phyloP scores from a whole-genome alignment of 1,140 invertebrate genomes.

The Mizuhopecten yessoensis region DNA sequence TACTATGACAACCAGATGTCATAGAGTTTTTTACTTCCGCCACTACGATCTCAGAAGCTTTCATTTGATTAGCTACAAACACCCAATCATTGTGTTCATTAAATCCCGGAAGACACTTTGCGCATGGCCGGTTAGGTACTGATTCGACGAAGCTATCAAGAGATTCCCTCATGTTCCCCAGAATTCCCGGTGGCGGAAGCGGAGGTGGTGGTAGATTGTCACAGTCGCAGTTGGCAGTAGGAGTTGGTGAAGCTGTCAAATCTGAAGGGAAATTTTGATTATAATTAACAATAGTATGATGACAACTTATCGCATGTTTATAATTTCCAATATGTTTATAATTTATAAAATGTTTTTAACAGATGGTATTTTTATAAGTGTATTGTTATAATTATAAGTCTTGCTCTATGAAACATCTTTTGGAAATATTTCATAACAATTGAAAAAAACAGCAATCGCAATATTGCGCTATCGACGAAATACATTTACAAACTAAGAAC shows the following conservation, averaged over 20 bases:
- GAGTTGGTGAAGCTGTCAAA: neutral
- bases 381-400: too few species aligned
- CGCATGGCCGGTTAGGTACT: neutral
- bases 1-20: neutral
- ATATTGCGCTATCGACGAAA: too few species aligned
- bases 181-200: slow-evolving; percentile 27
- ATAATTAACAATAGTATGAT: too few species aligned
- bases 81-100: neutral
- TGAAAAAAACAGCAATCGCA: too few species aligned
- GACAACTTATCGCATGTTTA: too few species aligned
- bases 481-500: too few species aligned
- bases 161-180: neutral
- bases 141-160: neutral
- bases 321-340: too few species aligned
- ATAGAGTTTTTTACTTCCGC: slow-evolving; percentile 26
- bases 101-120: slow-evolving; percentile 17
- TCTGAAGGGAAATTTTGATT: neutral
- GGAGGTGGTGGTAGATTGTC: slow-evolving; percentile 36
- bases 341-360: too few species aligned
- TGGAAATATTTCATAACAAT: too few species aligned
- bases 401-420: too few species aligned
- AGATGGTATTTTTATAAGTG: too few species aligned
- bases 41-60: neutral
- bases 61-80: slow-evolving; percentile 1
- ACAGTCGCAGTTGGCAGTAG: slow-evolving; percentile 8